Evolutionary conservation across 2,797 vertebrate species (phyloP), one percentile per base, ranked within the genome.

Genomic region (Phrynocephalus forsythii): DNA sequence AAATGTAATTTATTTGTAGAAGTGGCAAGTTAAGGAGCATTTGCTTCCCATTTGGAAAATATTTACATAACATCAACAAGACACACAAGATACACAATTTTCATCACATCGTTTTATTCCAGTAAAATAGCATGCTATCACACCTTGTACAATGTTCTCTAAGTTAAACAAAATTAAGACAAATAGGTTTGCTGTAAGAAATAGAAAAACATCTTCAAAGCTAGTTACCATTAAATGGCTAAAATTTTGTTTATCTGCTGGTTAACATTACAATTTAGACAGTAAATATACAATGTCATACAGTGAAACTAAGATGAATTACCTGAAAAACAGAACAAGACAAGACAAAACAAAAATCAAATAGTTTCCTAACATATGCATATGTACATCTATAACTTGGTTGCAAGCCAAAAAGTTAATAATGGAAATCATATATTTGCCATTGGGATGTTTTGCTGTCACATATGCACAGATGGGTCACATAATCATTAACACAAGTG

Each of bases 1-100:
- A 90, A 90, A 92, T 82, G 82, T 15, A 30, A 82, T 94, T 94
- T 81, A 91, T 85, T 95, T 88, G 89, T 88, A 89, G 91, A 90
- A 93, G 30, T 89, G 85, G 84, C 84, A 92, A 82, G 86, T 91
- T 86, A 83, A 89, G 66, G 56, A 86, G 66, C 83, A 75, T 86
- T 90, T 89, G 91, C 83, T 30, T 48, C 60, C 24, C 84, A 76
- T 84, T 87, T 77, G 86, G 85, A 75, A 89, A 86, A 86, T 60
- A 75, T 92, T 76, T 1, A 83, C 83, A 69, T 72, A 90, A 28
- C 86, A 2, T 50, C 10, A 6, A 79, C 60, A 48, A 52, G 28
- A 0, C 75, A 75, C 77, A 0, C 0, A 84, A 28, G 33, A 33
- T 52, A 84, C 38, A 24, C 11, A n/a, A 0, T 24, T 83, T 0